Evolutionary conservation across 2,888 invertebrate genomes (phyloP), one percentile per base, ranked within the genome.

Genomic region (Therioaphis trifolii): DNA sequence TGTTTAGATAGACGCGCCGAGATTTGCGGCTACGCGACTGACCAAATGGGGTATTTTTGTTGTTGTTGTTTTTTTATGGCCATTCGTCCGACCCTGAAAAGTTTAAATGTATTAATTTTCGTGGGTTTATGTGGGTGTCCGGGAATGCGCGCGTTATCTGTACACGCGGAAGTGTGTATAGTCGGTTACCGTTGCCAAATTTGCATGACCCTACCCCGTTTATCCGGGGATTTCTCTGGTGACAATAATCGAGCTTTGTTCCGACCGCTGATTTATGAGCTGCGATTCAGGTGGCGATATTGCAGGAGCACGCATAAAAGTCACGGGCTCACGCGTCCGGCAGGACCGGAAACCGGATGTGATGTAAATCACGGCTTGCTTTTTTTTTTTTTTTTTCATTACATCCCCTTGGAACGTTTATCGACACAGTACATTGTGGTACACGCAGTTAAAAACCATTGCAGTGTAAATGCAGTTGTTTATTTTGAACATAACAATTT

Each of bases 181-280:
- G 69, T 69, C 71, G 49, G 49, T 18, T 55, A 61, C 74, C 29
- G 63, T 82, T 74, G 72, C 82, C 71, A 74, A 82, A 82, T 82
- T 82, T 82, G 74, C 82, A 82, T 82, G 74, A 66, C 74, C 72
- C 82, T n/a, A 55, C 15, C 29, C 43, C 18, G 9, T 4, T 40
- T 27, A 40, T 78, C 40, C 78, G 40, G 68, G 68, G 82, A 63
- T 82, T 74, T 72, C 72, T 46, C 72, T 1, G 24, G 71, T 49
- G 72, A 82, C 82, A 82, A 82, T 82, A 82, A 82, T 74, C 82
- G 82, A 74, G 72, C 82, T 82, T 82, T 82, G 82, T 82, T 63
- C 61, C 63, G 35, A 63, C 74, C 49, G 9, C 72, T 82, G 82
- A 82, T 82, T 82, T 82, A 82, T n/a, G 80, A 49, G 72, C 35